Conservation (phyloP, 2,888 invertebrate genomes). For the Lithophane leautieri region DNA sequence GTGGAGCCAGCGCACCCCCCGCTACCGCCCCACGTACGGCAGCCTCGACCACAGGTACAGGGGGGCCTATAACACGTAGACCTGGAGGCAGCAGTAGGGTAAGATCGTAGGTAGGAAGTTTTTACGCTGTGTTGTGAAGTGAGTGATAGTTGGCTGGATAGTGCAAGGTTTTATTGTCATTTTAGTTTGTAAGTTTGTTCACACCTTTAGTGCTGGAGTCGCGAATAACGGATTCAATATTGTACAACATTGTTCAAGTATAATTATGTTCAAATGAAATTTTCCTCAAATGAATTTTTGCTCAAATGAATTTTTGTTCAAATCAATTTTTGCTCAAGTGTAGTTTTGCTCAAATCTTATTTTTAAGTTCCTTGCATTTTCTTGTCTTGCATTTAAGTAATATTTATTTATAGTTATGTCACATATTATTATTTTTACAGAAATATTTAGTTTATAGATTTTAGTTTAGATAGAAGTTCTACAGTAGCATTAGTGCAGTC, state of each 20-base stretch:
- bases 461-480: neutral
- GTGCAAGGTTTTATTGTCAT: neutral
- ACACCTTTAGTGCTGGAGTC: neutral
- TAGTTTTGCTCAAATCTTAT: neutral
- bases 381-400: constrained; percentile 32
- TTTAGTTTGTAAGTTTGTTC: neutral
- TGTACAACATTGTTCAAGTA: neutral
- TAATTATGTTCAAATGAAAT: neutral
- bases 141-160: constrained; percentile 1
- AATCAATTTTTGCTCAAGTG: too few species aligned
- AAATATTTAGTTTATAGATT: neutral
- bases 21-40: constrained; percentile 84
- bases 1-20: constrained; percentile 85
- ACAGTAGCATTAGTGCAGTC: neutral
- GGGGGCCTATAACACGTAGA: constrained; percentile 77
- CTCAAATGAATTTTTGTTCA: too few species aligned
- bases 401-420: constrained; percentile 38
- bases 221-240: neutral
- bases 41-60: constrained; percentile 85
- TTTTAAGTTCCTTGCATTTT: constrained; percentile 4
- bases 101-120: constrained; percentile 11
- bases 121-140: constrained; percentile 9
- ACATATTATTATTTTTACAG: neutral
- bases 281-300: neutral
- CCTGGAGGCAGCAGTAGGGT: neutral